These are phyloP conservation scores for Ariopsis seemanni DNA, from an alignment of 2,113 vertebrate species.

Conservation along the genomic window DNA sequence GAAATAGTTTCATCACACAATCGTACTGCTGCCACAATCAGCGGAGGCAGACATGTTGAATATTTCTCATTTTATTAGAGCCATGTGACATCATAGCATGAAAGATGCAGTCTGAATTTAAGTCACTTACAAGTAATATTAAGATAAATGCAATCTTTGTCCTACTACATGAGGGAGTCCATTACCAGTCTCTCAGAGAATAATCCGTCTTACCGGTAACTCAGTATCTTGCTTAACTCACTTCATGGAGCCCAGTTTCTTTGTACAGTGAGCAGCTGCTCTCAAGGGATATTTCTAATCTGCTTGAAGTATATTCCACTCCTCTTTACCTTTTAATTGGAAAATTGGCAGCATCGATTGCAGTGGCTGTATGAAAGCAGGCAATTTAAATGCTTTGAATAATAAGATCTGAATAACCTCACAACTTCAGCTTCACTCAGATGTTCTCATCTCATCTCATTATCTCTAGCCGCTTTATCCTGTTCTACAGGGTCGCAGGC, in stretches of 20 bases:
- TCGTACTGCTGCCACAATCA: background rate
- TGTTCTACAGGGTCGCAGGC: too few species aligned
- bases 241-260: background rate
- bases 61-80: background rate
- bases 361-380: background rate
- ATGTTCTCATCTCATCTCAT: too few species aligned
- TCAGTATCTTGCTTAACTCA: conserved; percentile 1
- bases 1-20: background rate
- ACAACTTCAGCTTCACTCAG: too few species aligned
- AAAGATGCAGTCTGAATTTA: background rate
- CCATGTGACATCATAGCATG: background rate
- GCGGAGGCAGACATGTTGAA: background rate
- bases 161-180: background rate
- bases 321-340: conserved; percentile 1
- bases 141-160: background rate
- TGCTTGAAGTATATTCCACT: background rate
- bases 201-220: background rate
- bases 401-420: background rate
- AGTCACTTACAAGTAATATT: background rate
- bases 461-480: too few species aligned
- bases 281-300: conserved; percentile 12
- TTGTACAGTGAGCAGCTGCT: background rate
- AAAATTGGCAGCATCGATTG: background rate
- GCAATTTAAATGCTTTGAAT: conserved; percentile 14
- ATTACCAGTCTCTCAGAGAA: background rate